Evolutionary conservation across 2,797 vertebrate species (phyloP).

Genomic region (Scolopax bukidnonensis): DNA sequence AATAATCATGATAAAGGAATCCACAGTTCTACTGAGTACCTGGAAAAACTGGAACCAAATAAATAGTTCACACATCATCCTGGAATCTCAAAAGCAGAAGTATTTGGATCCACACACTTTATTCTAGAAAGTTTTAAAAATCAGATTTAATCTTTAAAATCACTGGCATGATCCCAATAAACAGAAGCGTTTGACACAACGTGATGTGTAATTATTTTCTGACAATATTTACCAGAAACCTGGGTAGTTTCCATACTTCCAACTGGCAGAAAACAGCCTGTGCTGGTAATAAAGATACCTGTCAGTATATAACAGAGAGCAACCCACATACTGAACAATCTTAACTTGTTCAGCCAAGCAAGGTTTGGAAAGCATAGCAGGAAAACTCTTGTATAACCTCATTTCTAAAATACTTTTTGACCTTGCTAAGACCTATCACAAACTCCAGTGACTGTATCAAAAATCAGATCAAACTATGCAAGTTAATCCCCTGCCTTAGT

Average conservation of each 20-base stretch:
- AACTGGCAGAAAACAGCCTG: not conserved
- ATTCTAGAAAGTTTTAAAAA: not conserved
- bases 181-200: conserved; percentile 3
- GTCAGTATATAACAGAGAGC: not conserved
- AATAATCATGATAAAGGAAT: not conserved
- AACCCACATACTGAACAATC: conserved; percentile 1
- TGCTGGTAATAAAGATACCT: conserved; percentile 12
- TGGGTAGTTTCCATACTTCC: conserved; percentile 19
- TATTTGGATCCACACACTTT: not conserved
- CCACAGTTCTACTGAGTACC: not conserved
- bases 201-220: conserved; percentile 32
- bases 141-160: conserved; percentile 2
- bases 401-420: not conserved
- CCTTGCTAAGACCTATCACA: not conserved
- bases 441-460: not conserved
- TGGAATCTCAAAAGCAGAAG: not conserved
- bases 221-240: conserved; percentile 39
- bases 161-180: not conserved
- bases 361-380: not conserved
- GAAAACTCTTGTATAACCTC: not conserved
- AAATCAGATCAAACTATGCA: not conserved
- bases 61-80: not conserved
- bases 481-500: not conserved
- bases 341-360: conserved; percentile 17
- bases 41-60: not conserved